Base-by-base conservation (phyloP, 2,113 vertebrate genomes). In the Columba livia region DNA sequence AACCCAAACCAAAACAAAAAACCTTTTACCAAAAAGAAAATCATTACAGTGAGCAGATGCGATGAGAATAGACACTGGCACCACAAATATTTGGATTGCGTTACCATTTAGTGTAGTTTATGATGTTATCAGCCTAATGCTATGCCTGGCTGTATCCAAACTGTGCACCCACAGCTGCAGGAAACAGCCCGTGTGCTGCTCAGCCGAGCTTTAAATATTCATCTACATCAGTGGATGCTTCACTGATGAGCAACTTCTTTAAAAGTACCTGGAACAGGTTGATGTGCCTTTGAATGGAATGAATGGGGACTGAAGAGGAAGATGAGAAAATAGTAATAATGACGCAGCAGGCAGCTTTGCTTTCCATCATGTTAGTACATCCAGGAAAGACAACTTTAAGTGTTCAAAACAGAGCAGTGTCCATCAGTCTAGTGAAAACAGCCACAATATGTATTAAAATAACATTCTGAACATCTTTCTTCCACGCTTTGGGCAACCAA, bases 121-220 rank as follows among this genome's bases (percentile, higher is more conserved):
- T 34, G 80, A 96, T 69, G 70, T 89, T 89, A 91, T 80, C 88
- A 78, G 71, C 64, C 70, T 81, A 79, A 81, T 34, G 72, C 69
- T 86, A 19, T 60, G 69, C 56, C 77, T 72, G 77, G 48, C 93
- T 89, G 23, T 58, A 73, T 83, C 47, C 21, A 4, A 94, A 48
- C 79, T 15, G 4, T 56, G 56, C 2, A 21, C 79, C 84, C 77
- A 34, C 16, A 92, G 70, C 4, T 60, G 51, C 12, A 79, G 69
- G 79, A 40, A 89, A 66, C 51, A 74, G 85, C 51, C 29, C 72
- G 12, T 51, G 66, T 66, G 75, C 71, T 88, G 81, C 79, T 89
- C 80, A 79, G 74, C 24, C 1, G 13, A 83, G 71, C 88, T 96
- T 85, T 83, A 93, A 89, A 91, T 70, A 91, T 34, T 88, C 93